Percentiles rank a stretch among this genome's conserved stretches.
Conservation (phyloP, 1,140 invertebrate species). For the Drosophila tristis region DNA sequence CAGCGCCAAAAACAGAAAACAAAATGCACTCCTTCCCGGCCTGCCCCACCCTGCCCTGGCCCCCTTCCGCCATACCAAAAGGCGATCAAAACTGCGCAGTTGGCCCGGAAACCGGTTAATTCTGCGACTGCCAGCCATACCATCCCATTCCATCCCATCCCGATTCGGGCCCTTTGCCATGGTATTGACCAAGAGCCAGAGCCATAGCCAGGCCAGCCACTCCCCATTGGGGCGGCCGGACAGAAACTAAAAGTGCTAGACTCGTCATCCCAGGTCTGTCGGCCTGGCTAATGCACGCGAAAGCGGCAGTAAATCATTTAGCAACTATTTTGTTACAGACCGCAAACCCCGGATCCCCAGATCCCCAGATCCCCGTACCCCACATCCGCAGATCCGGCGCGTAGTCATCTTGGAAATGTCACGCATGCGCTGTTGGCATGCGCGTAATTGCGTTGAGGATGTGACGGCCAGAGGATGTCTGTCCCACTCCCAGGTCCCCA, state of each 20-base stretch:
- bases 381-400: constrained; percentile 7
- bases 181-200: constrained; percentile 46
- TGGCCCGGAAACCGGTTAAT: constrained; percentile 56
- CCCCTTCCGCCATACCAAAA: constrained; percentile 25
- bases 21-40: constrained; percentile 12
- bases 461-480: constrained; percentile 23
- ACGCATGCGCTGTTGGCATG: constrained; percentile 70
- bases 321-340: constrained; percentile 54
- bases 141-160: too few relatives aligned
- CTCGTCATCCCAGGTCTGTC: background rate
- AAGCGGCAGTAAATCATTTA: constrained; percentile 70
- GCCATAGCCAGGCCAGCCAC: background rate
- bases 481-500: background rate
- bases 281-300: constrained; percentile 1
- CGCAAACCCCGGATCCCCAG: background rate
- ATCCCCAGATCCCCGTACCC: too few relatives aligned
- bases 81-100: constrained; percentile 61
- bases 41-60: background rate
- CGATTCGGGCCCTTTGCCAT: constrained; percentile 26
- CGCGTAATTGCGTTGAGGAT: constrained; percentile 58
- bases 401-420: constrained; percentile 73
- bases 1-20: constrained; percentile 57
- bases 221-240: background rate
- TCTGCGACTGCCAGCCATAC: constrained; percentile 10
- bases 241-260: constrained; percentile 43